Percentiles rank a stretch among this genome's conserved stretches.
These are phyloP conservation scores for Bombus waltoni DNA, from an alignment of 1,140 invertebrate species.

Conservation along the genomic window DNA sequence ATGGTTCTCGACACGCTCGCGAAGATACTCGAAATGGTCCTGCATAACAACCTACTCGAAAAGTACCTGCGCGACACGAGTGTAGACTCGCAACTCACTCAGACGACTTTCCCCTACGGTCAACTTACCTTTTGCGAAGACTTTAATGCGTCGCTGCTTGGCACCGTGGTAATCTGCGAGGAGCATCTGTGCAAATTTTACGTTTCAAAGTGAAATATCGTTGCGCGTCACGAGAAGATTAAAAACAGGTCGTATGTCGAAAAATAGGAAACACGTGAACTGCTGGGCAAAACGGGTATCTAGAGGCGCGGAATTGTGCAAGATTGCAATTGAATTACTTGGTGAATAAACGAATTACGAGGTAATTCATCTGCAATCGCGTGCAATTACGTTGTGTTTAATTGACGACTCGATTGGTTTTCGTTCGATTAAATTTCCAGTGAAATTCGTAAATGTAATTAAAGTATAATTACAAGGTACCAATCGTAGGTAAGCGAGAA, in stretches of 20 bases:
- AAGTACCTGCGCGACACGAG: background rate
- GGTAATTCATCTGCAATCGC: too few relatives aligned
- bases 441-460: too few relatives aligned
- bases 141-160: background rate
- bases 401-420: too few relatives aligned
- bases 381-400: too few relatives aligned
- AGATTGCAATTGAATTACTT: too few relatives aligned
- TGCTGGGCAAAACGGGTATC: too few relatives aligned
- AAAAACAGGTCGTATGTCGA: background rate
- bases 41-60: constrained; percentile 7
- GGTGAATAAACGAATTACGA: too few relatives aligned
- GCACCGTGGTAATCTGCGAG: background rate
- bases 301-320: too few relatives aligned
- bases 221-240: background rate
- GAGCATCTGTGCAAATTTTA: background rate
- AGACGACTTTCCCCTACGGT: background rate
- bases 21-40: background rate
- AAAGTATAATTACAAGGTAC: too few relatives aligned
- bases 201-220: background rate
- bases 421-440: too few relatives aligned
- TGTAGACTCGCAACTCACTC: background rate
- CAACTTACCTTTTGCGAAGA: background rate
- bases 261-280: too few relatives aligned
- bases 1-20: constrained; percentile 1
- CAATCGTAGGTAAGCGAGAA: too few relatives aligned